Base-by-base conservation (phyloP, 2,797 vertebrate species). In the Sphenodon punctatus region DNA sequence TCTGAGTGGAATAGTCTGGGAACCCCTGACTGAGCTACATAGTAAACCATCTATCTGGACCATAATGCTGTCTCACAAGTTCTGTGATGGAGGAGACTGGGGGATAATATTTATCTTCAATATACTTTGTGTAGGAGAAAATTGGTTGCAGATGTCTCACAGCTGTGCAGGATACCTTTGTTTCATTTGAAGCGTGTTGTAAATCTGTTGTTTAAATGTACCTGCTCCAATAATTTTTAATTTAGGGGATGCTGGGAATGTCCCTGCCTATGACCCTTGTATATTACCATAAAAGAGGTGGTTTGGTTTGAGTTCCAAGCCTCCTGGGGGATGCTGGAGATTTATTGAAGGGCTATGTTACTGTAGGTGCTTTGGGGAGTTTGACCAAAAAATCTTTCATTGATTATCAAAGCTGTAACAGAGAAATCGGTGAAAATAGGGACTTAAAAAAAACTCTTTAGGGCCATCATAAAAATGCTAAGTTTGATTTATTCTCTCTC, bases 171-270 rank as follows among this genome's bases (percentile, higher is more conserved):
- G 83, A 90, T 60, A 88, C 75, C 61, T 91, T 86, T 80, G 80
- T 73, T 89, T 92, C 83, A 84, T 84, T 89, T 75, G 78, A 91
- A 91, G 80, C 80, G 61, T 79, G 64, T 60, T 78, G 75, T 88
- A 91, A 90, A 89, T 91, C 81, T 92, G 61, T 81, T 85, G n/a
- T 63, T 86, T 92, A 90, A 78, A 89, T 73, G n/a, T 82, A 85
- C 74, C 70, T 83, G 73, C 30, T 84, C 82, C 85, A 56, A 6
- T 80, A 73, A 78, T 84, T 87, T 83, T 89, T 93, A 92, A 85
- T 85, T 90, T 90, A 84, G 61, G 83, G 68, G 67, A 92, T 76
- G 71, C 58, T n/a, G 23, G 67, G 51, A 82, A 90, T 75, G 81
- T 78, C 86, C 86, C 77, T 64, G 48, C 8, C 66, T 82, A 72